These are phyloP conservation scores for Bombus cullumanus DNA, from an alignment of 1,140 invertebrate genomes.

Conservation along the genomic window DNA sequence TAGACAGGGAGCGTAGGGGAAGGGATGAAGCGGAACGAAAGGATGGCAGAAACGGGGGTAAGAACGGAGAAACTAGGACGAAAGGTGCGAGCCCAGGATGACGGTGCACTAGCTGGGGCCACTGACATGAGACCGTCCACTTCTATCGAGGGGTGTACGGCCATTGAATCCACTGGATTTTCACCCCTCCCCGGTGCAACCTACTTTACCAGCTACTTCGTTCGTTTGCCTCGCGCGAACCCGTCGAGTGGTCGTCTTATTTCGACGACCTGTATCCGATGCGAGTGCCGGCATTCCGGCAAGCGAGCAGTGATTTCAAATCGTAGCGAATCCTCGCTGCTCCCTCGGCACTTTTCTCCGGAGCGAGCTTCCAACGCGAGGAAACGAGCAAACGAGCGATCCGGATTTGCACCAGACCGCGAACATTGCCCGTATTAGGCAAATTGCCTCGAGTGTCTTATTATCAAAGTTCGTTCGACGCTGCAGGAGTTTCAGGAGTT, in stretches of 20 bases:
- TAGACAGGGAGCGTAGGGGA: neutral
- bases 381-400: too few relatives aligned
- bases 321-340: neutral
- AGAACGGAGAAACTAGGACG: conserved; percentile 70
- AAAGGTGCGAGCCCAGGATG: conserved; percentile 71
- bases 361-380: too few relatives aligned
- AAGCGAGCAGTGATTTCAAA: conserved; percentile 10
- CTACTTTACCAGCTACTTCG: conserved; percentile 69
- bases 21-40: conserved; percentile 22
- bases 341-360: neutral
- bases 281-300: neutral
- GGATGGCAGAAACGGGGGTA: conserved; percentile 33
- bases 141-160: conserved; percentile 58
- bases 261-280: conserved; percentile 42
- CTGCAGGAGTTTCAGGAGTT: too few relatives aligned
- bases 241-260: conserved; percentile 44
- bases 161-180: conserved; percentile 60
- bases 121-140: conserved; percentile 72
- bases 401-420: too few relatives aligned
- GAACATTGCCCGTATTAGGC: too few relatives aligned
- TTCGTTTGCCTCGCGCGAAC: conserved; percentile 41
- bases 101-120: conserved; percentile 71
- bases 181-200: conserved; percentile 61
- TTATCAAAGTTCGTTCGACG: neutral
- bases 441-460: too few relatives aligned